Evolutionary conservation across 2,113 vertebrate species (phyloP).

Genomic region (Ammodytes marinus): DNA sequence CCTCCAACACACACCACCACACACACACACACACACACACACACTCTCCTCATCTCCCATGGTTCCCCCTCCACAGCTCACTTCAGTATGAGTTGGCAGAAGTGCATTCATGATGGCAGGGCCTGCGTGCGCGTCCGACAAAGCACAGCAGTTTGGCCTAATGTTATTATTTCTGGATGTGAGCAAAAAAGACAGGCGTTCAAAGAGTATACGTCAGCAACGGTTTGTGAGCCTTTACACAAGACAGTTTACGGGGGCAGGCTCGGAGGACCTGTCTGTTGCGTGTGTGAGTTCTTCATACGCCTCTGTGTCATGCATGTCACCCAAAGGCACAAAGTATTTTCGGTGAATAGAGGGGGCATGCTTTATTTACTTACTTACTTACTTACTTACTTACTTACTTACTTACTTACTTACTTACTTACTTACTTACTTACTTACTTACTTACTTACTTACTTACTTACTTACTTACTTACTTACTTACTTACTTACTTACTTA

Average conservation of each 20-base stretch:
- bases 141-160: constrained; percentile 38
- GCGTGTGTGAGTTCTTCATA: constrained; percentile 19
- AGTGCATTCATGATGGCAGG: constrained; percentile 70
- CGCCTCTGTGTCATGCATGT: constrained; percentile 18
- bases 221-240: constrained; percentile 60
- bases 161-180: constrained; percentile 68
- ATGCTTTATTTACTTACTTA: constrained; percentile 41
- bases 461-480: too few relatives aligned
- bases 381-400: too few relatives aligned
- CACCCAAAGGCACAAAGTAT: constrained; percentile 52
- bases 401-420: too few relatives aligned
- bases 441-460: too few relatives aligned
- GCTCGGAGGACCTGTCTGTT: constrained; percentile 44
- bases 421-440: too few relatives aligned
- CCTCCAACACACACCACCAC: constrained; percentile 3
- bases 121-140: constrained; percentile 25
- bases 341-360: constrained; percentile 16
- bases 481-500: too few relatives aligned
- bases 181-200: constrained; percentile 55
- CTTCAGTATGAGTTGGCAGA: constrained; percentile 64
- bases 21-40: not conserved
- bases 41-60: not conserved
- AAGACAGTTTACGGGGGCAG: constrained; percentile 39
- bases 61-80: constrained; percentile 7
- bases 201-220: constrained; percentile 62